These are phyloP conservation scores for Lymantria monacha DNA, from an alignment of 2,888 invertebrate species.

Conservation along the genomic window DNA sequence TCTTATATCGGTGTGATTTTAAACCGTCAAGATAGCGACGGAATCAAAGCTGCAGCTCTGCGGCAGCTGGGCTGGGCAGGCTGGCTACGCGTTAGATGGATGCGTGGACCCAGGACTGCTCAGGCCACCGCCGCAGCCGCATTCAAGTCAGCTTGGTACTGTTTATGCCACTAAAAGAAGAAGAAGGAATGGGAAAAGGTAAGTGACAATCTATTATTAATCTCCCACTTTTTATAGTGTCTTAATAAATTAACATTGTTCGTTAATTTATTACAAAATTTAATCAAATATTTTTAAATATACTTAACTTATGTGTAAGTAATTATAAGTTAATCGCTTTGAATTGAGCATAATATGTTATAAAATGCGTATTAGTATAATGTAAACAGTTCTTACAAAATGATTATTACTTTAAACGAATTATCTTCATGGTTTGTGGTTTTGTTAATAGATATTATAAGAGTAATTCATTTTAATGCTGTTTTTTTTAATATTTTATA, in stretches of 20 bases:
- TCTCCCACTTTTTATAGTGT: not conserved
- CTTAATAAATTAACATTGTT: not conserved
- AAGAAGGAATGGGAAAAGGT: conserved; percentile 98
- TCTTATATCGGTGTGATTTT: conserved; percentile 16
- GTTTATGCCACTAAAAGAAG: conserved; percentile 98
- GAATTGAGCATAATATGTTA: no score
- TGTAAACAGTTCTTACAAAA: not conserved
- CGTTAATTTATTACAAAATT: no score
- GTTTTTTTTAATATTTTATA: no score
- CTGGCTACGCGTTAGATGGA: conserved; percentile 84
- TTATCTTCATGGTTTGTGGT: no score
- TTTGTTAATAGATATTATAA: no score
- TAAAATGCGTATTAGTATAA: not conserved
- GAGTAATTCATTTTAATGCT: no score
- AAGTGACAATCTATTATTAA: conserved; percentile 44
- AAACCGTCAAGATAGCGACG: conserved; percentile 76
- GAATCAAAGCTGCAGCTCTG: conserved; percentile 74
- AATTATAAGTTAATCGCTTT: no score
- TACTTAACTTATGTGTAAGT: no score
- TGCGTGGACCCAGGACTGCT: conserved; percentile 87
- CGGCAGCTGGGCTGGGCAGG: conserved; percentile 71
- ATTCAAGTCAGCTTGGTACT: conserved; percentile 94
- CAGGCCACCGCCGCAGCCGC: conserved; percentile 90
- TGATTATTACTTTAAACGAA: not conserved
- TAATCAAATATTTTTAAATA: no score